Percentiles rank a stretch among this genome's conserved stretches.
These are phyloP conservation scores for Eidolon helvum DNA, from an alignment of 2,113 vertebrate species.

Conservation along the genomic window DNA sequence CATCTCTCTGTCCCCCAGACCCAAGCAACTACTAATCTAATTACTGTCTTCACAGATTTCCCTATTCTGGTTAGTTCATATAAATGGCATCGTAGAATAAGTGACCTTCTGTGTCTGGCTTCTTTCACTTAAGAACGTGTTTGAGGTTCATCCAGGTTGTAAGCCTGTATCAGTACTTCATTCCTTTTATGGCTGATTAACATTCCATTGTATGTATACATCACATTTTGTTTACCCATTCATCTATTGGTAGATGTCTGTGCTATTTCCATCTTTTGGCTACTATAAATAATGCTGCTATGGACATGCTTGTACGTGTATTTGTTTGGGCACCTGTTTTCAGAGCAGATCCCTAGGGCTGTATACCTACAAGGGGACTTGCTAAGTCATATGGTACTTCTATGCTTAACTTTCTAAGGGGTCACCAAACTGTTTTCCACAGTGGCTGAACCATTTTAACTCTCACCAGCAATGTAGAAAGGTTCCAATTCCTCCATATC, in stretches of 20 bases:
- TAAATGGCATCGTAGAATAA: not conserved
- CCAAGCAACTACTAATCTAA: not conserved
- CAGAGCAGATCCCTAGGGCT: not conserved
- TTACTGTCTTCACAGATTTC: not conserved
- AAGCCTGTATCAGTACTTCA: not conserved
- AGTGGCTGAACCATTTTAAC: not conserved
- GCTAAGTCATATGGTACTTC: not conserved
- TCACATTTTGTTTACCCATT: not conserved
- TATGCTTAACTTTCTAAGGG: not conserved
- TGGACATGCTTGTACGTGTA: not conserved
- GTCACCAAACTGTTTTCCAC: not conserved
- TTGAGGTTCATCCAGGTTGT: not conserved
- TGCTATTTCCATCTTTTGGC: not conserved
- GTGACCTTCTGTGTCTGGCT: not conserved
- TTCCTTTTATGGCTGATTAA: not conserved
- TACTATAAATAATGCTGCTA: not conserved
- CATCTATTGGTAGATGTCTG: not conserved
- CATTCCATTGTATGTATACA: not conserved
- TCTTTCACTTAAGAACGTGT: not conserved
- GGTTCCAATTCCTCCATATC: not conserved
- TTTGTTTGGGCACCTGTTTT: not conserved
- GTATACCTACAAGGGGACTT: not conserved
- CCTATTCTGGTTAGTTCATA: not conserved
- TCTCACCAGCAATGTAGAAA: not conserved
- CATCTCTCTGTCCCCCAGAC: not conserved